phyloP scores from a whole-genome alignment of 2,113 vertebrate species.

The Octodon degus region DNA sequence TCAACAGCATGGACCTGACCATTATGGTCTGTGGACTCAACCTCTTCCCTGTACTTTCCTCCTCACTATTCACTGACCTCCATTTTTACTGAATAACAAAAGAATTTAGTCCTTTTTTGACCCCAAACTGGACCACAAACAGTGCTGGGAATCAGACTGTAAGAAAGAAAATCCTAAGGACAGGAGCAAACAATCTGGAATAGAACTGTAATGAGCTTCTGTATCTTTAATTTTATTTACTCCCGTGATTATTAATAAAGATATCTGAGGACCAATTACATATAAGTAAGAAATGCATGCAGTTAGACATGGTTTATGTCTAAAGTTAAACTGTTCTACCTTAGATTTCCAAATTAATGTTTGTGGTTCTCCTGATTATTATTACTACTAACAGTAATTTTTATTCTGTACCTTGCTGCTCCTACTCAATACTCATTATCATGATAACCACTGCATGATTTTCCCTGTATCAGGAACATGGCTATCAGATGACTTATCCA shows the following conservation, averaged over 20 bases:
- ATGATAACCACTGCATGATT: neutral
- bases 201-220: neutral
- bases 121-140: neutral
- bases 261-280: neutral
- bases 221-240: neutral
- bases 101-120: neutral
- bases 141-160: neutral
- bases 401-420: neutral
- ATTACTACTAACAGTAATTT: neutral
- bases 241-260: conserved; percentile 29
- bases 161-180: neutral
- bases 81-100: neutral
- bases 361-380: conserved; percentile 8
- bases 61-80: neutral
- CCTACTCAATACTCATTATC: neutral
- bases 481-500: neutral
- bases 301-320: neutral
- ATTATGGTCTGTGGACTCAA: neutral
- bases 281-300: neutral
- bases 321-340: neutral
- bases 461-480: neutral
- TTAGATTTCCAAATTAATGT: conserved; percentile 25
- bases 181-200: neutral
- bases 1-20: accelerated
- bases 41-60: neutral